A percentile compares a stretch with the other conserved stretches of the same genome.
Conservation (phyloP, 2,113 vertebrate genomes). For the Lophura nycthemera region DNA sequence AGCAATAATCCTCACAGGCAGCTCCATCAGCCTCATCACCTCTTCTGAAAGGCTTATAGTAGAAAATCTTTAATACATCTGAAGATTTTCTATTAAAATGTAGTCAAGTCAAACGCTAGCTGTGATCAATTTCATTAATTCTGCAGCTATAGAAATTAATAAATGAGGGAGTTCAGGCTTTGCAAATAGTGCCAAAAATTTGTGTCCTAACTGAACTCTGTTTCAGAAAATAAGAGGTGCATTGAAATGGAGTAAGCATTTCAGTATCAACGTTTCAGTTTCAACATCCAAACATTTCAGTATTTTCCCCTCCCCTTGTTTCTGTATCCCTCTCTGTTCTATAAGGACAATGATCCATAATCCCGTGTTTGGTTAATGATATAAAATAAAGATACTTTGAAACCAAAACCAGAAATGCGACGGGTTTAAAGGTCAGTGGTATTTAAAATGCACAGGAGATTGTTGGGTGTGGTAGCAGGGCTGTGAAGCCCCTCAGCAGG, state of each 20-base stretch:
- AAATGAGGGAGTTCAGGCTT: constrained; percentile 37
- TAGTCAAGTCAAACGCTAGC: constrained; percentile 1
- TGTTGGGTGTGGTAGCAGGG: rapidly evolving
- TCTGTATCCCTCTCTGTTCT: background rate
- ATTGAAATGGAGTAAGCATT: background rate
- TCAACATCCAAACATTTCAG: background rate
- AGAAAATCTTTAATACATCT: constrained; percentile 4
- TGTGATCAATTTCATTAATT: constrained; percentile 60
- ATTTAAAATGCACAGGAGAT: background rate
- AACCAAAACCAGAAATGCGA: background rate
- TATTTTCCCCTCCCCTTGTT: background rate
- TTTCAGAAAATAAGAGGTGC: background rate
- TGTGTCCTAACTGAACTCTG: background rate
- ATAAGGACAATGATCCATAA: background rate
- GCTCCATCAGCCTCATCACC: background rate
- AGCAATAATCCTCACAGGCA: background rate
- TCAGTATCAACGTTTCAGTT: no score
- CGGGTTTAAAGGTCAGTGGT: background rate
- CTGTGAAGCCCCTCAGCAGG: background rate
- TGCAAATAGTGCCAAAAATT: background rate
- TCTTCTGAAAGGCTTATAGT: constrained; percentile 7
- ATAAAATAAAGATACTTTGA: background rate
- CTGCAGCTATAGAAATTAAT: constrained; percentile 26
- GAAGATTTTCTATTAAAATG: constrained; percentile 65
- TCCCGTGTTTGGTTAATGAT: background rate